These are phyloP conservation scores for Anodontia alba DNA, from an alignment of 2,888 invertebrate genomes.

Conservation along the genomic window DNA sequence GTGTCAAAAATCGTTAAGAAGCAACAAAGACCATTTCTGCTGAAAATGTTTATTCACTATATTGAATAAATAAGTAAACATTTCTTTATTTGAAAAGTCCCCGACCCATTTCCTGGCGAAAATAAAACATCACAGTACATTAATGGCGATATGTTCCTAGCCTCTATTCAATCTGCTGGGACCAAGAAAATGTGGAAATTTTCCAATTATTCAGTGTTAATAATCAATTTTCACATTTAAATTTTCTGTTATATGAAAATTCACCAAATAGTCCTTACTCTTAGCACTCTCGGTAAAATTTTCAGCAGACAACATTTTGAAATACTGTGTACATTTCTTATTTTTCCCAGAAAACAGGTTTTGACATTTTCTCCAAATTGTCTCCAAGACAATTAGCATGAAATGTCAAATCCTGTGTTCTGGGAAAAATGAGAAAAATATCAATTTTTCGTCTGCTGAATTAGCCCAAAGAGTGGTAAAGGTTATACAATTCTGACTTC, in stretches of 20 bases:
- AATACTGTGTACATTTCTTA: too few species aligned
- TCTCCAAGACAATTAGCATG: too few species aligned
- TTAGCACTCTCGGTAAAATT: too few species aligned
- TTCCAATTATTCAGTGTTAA: not conserved
- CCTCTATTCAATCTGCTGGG: not conserved
- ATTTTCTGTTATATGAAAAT: not conserved
- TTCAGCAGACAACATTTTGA: too few species aligned
- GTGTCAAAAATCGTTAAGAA: constrained; percentile 8
- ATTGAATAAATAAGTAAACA: constrained; percentile 73
- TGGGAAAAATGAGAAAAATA: too few species aligned
- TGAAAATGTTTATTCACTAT: constrained; percentile 66
- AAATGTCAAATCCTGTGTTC: too few species aligned
- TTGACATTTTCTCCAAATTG: too few species aligned
- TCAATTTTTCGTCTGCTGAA: too few species aligned
- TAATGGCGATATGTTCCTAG: not conserved
- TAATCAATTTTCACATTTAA: constrained; percentile 13
- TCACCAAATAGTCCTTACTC: too few species aligned
- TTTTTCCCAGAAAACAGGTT: too few species aligned
- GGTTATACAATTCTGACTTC: too few species aligned
- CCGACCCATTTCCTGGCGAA: constrained; percentile 58
- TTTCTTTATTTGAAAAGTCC: constrained; percentile 62
- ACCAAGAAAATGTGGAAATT: not conserved
- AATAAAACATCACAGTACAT: constrained; percentile 18
- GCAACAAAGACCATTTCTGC: constrained; percentile 54
- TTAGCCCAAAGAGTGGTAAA: too few species aligned